Evolutionary conservation across 2,113 vertebrate genomes (phyloP).

Genomic region (Gymnobelideus leadbeateri): DNA sequence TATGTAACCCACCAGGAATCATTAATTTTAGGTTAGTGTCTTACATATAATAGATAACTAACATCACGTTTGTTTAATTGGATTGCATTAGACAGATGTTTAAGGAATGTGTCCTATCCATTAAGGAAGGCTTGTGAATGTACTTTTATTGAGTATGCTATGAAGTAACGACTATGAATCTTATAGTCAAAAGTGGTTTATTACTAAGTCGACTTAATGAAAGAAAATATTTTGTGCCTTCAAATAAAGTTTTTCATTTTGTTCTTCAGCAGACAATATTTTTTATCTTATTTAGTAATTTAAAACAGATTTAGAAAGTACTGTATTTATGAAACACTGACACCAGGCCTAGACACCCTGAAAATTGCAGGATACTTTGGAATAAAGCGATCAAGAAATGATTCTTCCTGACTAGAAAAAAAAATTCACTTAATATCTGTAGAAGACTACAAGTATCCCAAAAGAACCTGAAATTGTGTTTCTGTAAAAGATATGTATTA

Average conservation of each 20-base stretch:
- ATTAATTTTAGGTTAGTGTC: background rate
- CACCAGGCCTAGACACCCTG: slow-evolving; percentile 52
- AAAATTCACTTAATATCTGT: background rate
- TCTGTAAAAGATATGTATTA: slow-evolving; percentile 34
- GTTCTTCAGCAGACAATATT: slow-evolving; percentile 55
- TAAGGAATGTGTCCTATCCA: background rate
- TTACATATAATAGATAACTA: background rate
- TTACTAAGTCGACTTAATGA: slow-evolving; percentile 35
- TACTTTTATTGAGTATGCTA: slow-evolving; percentile 56
- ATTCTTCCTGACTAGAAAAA: slow-evolving; percentile 6
- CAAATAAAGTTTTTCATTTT: slow-evolving; percentile 65
- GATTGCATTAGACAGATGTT: background rate
- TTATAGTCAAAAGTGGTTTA: slow-evolving; percentile 54
- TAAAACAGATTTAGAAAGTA: slow-evolving; percentile 66
- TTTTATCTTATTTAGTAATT: slow-evolving; percentile 56
- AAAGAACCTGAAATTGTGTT: slow-evolving; percentile 23
- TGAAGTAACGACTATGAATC: slow-evolving; percentile 52
- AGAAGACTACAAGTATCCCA: background rate
- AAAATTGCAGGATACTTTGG: slow-evolving; percentile 32
- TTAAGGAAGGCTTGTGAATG: slow-evolving; percentile 53
- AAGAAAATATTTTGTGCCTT: slow-evolving; percentile 49
- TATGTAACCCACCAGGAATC: background rate
- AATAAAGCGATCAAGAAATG: slow-evolving; percentile 39
- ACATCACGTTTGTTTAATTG: background rate
- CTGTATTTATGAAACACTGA: slow-evolving; percentile 56